Conservation (phyloP, 1,140 invertebrate species). For the Alviniconcha marisindica region DNA sequence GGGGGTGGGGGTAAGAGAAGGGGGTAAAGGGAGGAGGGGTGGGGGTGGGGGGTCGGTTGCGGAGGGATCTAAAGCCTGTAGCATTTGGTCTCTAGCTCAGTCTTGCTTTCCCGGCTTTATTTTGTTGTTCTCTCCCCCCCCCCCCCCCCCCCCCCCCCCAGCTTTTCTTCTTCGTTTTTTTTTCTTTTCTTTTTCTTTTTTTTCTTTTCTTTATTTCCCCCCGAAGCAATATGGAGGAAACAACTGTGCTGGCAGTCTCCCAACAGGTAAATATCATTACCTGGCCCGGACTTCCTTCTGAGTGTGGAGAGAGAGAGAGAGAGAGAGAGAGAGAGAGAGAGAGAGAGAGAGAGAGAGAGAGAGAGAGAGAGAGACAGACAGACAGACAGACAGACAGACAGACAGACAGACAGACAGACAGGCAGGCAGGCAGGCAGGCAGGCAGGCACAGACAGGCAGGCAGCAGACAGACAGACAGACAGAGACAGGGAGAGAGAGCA, state of each 20-base stretch:
- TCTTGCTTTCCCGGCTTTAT: too few relatives aligned
- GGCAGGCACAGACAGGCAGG: too few relatives aligned
- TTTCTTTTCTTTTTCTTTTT: too few relatives aligned
- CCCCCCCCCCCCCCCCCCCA: too few relatives aligned
- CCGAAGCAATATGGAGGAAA: neutral
- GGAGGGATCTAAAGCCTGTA: too few relatives aligned
- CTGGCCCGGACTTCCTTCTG: neutral
- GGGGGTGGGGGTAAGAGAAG: too few relatives aligned
- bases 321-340: conserved; percentile 7
- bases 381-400: conserved; percentile 1
- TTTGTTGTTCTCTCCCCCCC: too few relatives aligned
- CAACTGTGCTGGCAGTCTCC: neutral
- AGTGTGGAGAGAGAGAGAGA: neutral
- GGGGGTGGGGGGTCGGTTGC: too few relatives aligned
- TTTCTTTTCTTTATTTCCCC: too few relatives aligned
- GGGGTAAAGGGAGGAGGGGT: too few relatives aligned
- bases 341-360: conserved; percentile 3
- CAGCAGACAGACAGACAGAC: neutral
- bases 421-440: neutral
- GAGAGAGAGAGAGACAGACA: conserved; percentile 1
- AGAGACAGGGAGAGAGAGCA: neutral
- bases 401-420: neutral
- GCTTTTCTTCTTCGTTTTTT: too few relatives aligned
- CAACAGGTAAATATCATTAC: neutral
- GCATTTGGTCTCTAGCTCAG: too few relatives aligned